Evolutionary conservation across 2,797 vertebrate species (phyloP), one percentile per base, ranked within the genome.

Genomic region (Micropoecilia bifurca): DNA sequence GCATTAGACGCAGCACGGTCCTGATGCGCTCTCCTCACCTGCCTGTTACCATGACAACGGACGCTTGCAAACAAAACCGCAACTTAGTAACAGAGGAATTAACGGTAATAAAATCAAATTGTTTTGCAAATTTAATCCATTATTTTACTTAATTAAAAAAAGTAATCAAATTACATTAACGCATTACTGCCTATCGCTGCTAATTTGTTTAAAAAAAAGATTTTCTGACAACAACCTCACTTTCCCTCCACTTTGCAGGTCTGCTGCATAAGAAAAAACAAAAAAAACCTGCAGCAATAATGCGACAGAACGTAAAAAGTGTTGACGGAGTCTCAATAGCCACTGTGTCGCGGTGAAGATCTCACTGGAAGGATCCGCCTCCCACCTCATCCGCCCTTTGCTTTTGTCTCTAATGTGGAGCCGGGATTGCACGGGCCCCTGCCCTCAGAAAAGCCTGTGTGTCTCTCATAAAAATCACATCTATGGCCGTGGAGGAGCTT

Each of bases 401-500:
- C 82, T 76, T 92, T 93, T 93, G 93, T 94, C 85, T 92, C 80
- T 90, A 89, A 92, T 91, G 82, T 84, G 83, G 80, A 82, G 81
- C 77, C 3, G 48, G 82, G 82, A 83, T 83, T 81, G 87, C 82
- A 91, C 77, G 83, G 88, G 89, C 84, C 77, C 36, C 74, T 71
- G 87, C 83, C n/a, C 91, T 92, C 88, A 88, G 89, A 91, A 94
- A 95, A 95, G 90, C 89, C 85, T 79, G 81, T 91, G 92, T 94
- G 93, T 92, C 92, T 91, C 75, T 90, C 86, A 91, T 92, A 93
- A 94, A 95, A 95, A 91, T 88, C 91, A 88, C 92, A 92, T 96
- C 93, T 92, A 91, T 91, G 92, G 90, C 93, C 90, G 87, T 92
- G 89, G 91, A 95, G 93, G 91, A 95, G 94, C 94, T 95, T 95